Evolutionary conservation across 1,140 invertebrate species (phyloP), one percentile per base, ranked within the genome.

Genomic region (Neodiprion lecontei): DNA sequence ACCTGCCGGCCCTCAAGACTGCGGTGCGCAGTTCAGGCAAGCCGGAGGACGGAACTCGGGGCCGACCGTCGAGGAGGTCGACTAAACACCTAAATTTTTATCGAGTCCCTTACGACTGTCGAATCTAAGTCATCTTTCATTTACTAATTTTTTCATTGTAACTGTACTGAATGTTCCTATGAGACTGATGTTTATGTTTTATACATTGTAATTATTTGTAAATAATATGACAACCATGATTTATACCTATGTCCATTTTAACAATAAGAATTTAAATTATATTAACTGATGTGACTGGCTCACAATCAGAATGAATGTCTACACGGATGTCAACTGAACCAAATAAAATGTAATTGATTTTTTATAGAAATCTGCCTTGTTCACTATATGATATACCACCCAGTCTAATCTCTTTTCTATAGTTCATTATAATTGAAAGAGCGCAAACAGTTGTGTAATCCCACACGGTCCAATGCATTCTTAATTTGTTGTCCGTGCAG

Each of bases 61-160:
- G 9, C 86, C 85, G 1, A 86, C 84, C 40, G 83, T 86, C 71
- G 86, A 87, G 80, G 85, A 87, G 80, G 84, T 86, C 53, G 86
- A 87, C 75, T 86, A 83, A 81, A 67, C 50, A 47, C 67, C 28
- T 40, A 5, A 40, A 40, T 1, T 40, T 40, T 2, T 5, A 40
- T 21, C 17, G 11, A 61, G 11, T 61, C 53, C n/a, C 53, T 5
- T 17, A 4, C n/a, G 53, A 61, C n/a, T 9, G 53, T 5, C 11
- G 8, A 7, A 61, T 61, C 53, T 61, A 61, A 17, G 4, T 61
- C n/a, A 14, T 11, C 11, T 14, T 61, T 61, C 11, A 12, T 61
- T 61, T 0, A 61, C 5, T 61, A 5, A 61, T 61, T 61, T 61
- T 5, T 61, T 61, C n/a, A 61, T 11, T 40, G 28, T 14, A 61